Conservation (phyloP, 2,888 invertebrate species). For the Folsomia manolachei region DNA sequence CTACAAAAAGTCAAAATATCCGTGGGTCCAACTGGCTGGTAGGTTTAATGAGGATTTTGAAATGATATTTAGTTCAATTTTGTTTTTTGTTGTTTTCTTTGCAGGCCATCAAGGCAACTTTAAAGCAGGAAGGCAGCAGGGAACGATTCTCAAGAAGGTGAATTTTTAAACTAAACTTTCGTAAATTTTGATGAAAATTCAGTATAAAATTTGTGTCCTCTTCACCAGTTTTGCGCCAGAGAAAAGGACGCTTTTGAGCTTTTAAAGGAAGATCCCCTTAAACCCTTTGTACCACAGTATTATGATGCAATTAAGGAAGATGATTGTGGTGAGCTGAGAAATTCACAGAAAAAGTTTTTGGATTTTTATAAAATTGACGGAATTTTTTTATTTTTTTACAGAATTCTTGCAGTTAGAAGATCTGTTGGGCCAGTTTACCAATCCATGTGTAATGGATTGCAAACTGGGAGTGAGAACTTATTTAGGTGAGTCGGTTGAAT, state of each 20-base stretch:
- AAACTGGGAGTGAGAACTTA: slow-evolving; percentile 94
- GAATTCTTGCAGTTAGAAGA: slow-evolving; percentile 87
- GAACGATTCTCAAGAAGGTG: slow-evolving; percentile 93
- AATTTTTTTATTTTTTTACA: slow-evolving; percentile 30
- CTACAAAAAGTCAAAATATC: slow-evolving; percentile 91
- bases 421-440: slow-evolving; percentile 81
- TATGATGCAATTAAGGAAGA: slow-evolving; percentile 65
- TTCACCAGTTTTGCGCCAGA: slow-evolving; percentile 77
- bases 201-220: too few relatives aligned
- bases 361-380: too few relatives aligned
- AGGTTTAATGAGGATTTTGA: slow-evolving; percentile 57
- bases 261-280: slow-evolving; percentile 81
- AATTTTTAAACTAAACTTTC: too few relatives aligned
- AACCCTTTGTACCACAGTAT: slow-evolving; percentile 89
- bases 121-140: slow-evolving; percentile 62
- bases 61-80: too few relatives aligned
- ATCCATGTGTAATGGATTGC: slow-evolving; percentile 96
- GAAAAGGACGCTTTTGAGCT: slow-evolving; percentile 85
- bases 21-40: slow-evolving; percentile 94
- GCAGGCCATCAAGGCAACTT: slow-evolving; percentile 51
- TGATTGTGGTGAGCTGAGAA: slow-evolving; percentile 46
- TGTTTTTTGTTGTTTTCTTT: too few relatives aligned
- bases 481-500: slow-evolving; percentile 72
- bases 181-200: too few relatives aligned
- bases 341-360: too few relatives aligned